Percentiles rank a stretch among this genome's conserved stretches.
These are phyloP conservation scores for Mustela nigripes DNA, from an alignment of 2,113 vertebrate species.

Conservation along the genomic window DNA sequence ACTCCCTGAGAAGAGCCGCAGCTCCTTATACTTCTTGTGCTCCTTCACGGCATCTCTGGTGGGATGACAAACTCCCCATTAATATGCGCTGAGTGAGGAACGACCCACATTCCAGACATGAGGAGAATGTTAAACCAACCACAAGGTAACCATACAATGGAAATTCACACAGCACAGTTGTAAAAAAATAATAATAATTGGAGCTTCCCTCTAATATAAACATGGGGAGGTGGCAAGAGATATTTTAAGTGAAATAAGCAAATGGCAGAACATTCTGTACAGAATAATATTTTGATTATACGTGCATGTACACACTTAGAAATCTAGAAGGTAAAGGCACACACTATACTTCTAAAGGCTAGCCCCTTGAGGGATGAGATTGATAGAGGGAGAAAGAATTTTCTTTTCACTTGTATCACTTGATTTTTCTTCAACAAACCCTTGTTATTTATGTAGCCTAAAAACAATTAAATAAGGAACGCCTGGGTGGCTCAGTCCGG, in stretches of 20 bases:
- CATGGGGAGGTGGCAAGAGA: background rate
- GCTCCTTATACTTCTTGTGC: background rate
- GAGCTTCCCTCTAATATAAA: background rate
- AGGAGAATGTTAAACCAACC: background rate
- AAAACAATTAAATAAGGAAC: background rate
- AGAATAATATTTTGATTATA: slow-evolving; percentile 17
- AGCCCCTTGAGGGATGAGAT: background rate
- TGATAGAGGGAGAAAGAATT: background rate
- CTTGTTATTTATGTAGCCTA: slow-evolving; percentile 39
- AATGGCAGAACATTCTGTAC: background rate
- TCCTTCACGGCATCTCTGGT: background rate
- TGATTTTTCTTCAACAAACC: slow-evolving; percentile 27
- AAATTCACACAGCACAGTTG: background rate
- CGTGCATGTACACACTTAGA: background rate
- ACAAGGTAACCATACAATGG: background rate
- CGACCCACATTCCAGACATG: background rate
- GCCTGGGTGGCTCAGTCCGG: background rate
- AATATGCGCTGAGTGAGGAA: background rate
- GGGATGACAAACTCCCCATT: background rate
- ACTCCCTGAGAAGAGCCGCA: slow-evolving; percentile 14
- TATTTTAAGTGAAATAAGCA: slow-evolving; percentile 25
- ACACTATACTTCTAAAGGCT: background rate
- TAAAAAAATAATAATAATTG: background rate
- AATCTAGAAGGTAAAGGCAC: background rate
- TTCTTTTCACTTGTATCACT: background rate